Base-by-base conservation (phyloP, 2,797 vertebrate genomes). In the Notamacropus eugenii region DNA sequence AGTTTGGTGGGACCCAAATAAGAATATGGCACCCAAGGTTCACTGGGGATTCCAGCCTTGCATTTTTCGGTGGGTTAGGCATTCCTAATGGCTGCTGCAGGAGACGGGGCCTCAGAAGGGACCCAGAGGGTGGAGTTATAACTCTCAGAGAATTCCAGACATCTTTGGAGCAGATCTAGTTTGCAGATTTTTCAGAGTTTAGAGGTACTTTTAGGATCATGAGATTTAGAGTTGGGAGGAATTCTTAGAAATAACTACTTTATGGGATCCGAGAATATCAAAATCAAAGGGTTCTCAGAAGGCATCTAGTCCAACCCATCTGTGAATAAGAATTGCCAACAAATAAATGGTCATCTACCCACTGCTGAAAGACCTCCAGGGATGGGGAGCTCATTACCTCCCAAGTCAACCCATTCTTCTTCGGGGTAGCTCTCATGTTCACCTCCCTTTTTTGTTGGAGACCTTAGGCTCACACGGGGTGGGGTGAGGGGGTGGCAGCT, bases 21-120 rank as follows among this genome's bases (percentile, higher is more conserved):
- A 19, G 1, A 34, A 34, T 3, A 5, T 34, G 31, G 31, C 0
- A 4, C 0, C 31, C 0, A 13, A 67, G 59, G 67, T 19, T 82
- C n/a, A 3, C 67, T 46, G n/a, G n/a, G n/a, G 67, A 13, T 24
- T 82, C 40, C 8, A 27, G 74, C 3, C 22, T 40, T 74, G 34
- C 1, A 0, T 2, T 74, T 74, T 74, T 40, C 16, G 22, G 67
- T 40, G 67, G 9, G 9, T 27, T 46, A 10, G 40, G 2, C 74
- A 27, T 82, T 46, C 40, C 22, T 82, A 40, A 24, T 24, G 74
- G 74, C 6, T 40, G 6, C n/a, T 0, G 6, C 2, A 10, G n/a
- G n/a, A 46, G 67, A 22, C 46, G n/a, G 67, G 67, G 19, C 19
- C 22, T 46, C 74, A 9, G 19, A 82, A 82, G n/a, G 40, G 40